Percentiles rank a stretch among this genome's conserved stretches.
Conservation (phyloP, 1,140 invertebrate genomes). For the Hypsibius dujardini region DNA sequence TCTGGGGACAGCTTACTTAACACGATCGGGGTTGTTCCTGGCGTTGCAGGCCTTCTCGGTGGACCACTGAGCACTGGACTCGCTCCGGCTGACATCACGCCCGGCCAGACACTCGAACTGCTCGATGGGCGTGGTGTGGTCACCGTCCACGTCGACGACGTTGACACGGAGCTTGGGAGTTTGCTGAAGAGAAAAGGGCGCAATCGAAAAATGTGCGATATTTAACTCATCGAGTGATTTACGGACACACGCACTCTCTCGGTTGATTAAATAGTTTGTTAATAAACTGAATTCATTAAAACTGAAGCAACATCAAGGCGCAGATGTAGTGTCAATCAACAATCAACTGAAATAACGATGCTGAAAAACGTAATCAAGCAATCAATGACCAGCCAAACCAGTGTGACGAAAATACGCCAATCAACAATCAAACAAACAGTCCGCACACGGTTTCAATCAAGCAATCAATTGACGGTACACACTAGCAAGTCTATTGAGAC, state of each 20-base stretch:
- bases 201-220: neutral
- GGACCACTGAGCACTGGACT: neutral
- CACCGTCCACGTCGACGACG: neutral
- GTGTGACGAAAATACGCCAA: too few species aligned
- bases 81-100: neutral
- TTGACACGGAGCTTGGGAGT: neutral
- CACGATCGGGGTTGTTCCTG: neutral
- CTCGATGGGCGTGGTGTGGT: neutral
- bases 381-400: too few species aligned
- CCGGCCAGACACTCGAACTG: slow-evolving; percentile 7
- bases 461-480: too few species aligned
- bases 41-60: neutral
- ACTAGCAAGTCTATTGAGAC: too few species aligned
- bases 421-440: too few species aligned
- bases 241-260: neutral
- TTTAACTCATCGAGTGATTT: neutral
- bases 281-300: too few species aligned
- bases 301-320: neutral
- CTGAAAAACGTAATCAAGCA: too few species aligned
- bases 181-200: neutral
- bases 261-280: neutral
- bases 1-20: neutral
- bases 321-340: neutral
- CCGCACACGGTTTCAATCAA: too few species aligned
- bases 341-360: too few species aligned